Conservation (phyloP, 2,888 invertebrate genomes). For the Escarpia spicata region DNA sequence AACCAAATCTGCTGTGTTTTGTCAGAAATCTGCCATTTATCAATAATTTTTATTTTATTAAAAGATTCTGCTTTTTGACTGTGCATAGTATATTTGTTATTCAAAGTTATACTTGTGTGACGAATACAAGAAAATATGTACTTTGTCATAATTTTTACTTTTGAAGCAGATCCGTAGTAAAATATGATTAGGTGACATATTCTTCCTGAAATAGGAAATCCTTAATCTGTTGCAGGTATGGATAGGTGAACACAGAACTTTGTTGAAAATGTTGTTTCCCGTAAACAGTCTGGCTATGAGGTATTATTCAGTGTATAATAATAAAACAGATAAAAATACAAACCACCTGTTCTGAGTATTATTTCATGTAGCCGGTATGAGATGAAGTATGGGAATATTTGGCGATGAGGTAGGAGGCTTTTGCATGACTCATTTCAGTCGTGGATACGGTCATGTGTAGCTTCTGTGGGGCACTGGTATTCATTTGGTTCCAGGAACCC, state of each 20-base stretch:
- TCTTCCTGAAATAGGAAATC: neutral
- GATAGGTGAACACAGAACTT: neutral
- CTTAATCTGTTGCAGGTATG: neutral
- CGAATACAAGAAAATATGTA: too few species aligned
- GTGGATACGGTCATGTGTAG: neutral
- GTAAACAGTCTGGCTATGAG: neutral
- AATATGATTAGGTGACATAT: too few species aligned
- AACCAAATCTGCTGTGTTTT: too few species aligned
- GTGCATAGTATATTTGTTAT: too few species aligned
- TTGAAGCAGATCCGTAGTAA: too few species aligned
- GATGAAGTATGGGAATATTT: neutral
- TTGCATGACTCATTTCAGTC: neutral
- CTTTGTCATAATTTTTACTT: too few species aligned
- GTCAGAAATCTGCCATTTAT: too few species aligned
- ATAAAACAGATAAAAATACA: slow-evolving; percentile 3
- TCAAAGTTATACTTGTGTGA: too few species aligned
- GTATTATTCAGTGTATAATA: slow-evolving; percentile 12
- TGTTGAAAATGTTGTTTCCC: neutral
- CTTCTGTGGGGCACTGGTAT: neutral
- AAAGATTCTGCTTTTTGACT: too few species aligned
- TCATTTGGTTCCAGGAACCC: neutral
- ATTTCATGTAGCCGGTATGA: neutral
- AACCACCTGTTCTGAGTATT: neutral
- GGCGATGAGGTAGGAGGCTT: neutral
- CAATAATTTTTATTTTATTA: too few species aligned